Percentiles rank a stretch among this genome's conserved stretches.
phyloP scores from a whole-genome alignment of 2,113 vertebrate genomes.

The Lucifuga dentata region DNA sequence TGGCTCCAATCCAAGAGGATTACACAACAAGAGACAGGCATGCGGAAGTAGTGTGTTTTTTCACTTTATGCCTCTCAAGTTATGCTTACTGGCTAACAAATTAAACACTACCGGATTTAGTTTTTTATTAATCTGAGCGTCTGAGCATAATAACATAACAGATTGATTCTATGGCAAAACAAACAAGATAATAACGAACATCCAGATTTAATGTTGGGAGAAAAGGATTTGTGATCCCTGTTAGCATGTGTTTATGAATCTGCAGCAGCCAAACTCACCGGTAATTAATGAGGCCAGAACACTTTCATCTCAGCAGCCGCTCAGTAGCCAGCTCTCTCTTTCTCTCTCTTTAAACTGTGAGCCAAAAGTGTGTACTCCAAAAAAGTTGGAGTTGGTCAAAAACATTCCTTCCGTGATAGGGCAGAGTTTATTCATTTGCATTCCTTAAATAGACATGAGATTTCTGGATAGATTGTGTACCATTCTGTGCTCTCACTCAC shows the following conservation, averaged over 20 bases:
- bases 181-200: background rate
- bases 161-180: background rate
- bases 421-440: slow-evolving; percentile 18
- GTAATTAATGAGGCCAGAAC: slow-evolving; percentile 9
- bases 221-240: background rate
- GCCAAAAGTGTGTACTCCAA: no score
- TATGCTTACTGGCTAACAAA: background rate
- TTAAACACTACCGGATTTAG: no score
- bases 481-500: slow-evolving; percentile 8
- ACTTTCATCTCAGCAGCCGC: background rate
- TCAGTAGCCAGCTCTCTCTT: background rate
- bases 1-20: slow-evolving; percentile 1
- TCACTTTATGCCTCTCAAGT: background rate
- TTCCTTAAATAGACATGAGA: slow-evolving; percentile 19
- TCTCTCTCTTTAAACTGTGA: no score
- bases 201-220: background rate
- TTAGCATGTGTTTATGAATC: background rate
- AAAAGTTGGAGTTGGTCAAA: background rate
- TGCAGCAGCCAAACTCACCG: background rate
- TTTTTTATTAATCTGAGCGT: background rate
- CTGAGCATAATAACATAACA: background rate
- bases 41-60: background rate
- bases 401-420: background rate
- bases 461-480: slow-evolving; percentile 21
- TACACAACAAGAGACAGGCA: background rate